phyloP scores from a whole-genome alignment of 2,797 vertebrate species.

The Euthynnus affinis region DNA sequence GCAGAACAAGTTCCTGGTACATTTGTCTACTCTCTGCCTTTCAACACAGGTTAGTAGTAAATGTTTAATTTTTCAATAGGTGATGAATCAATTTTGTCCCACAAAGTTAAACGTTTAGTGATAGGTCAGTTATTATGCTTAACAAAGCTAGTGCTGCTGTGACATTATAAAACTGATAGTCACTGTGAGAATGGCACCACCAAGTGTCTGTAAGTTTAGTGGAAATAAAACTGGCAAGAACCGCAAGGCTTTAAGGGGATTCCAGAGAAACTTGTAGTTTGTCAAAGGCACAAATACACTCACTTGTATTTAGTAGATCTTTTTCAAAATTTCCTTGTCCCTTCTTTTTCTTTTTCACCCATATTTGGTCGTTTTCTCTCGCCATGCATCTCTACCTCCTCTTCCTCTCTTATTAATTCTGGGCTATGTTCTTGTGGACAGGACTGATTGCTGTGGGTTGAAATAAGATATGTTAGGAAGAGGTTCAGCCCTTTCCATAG shows the following conservation, averaged over 20 bases:
- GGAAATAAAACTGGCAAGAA: not conserved
- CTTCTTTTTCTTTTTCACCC: slow-evolving; percentile 45
- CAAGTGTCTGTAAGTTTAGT: slow-evolving; percentile 9
- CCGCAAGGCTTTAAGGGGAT: not conserved
- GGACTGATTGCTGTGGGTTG: slow-evolving; percentile 80
- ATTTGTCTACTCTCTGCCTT: slow-evolving; percentile 96
- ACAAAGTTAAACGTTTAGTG: not conserved
- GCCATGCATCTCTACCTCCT: slow-evolving; percentile 40
- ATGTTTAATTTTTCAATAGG: not conserved
- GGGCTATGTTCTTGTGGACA: slow-evolving; percentile 77
- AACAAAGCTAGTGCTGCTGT: not conserved
- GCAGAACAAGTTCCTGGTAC: slow-evolving; percentile 97
- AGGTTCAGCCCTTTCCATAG: slow-evolving; percentile 75
- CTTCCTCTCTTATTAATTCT: slow-evolving; percentile 78
- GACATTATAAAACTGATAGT: not conserved
- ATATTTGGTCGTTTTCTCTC: slow-evolving; percentile 50
- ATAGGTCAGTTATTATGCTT: not conserved
- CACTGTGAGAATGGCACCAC: slow-evolving; percentile 40
- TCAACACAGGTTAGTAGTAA: slow-evolving; percentile 89
- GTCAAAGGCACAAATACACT: not conserved
- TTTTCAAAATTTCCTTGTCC: slow-evolving; percentile 18
- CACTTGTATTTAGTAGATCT: slow-evolving; percentile 7
- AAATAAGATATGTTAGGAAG: slow-evolving; percentile 78
- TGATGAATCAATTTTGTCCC: not conserved
- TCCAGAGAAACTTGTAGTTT: slow-evolving; percentile 18